phyloP scores from a whole-genome alignment of 2,113 vertebrate genomes.

The Natator depressus region DNA sequence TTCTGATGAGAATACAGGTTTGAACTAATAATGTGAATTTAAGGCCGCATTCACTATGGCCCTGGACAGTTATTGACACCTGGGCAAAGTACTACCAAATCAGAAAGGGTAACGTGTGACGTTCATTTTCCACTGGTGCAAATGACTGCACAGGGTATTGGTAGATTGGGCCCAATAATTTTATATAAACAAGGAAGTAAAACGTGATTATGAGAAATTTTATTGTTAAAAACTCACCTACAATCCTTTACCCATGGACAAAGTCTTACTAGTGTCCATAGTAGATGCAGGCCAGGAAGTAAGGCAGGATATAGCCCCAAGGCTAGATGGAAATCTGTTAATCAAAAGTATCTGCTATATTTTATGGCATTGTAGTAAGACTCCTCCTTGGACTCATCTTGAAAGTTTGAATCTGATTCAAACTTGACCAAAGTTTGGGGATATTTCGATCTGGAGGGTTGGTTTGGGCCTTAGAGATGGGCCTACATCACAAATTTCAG shows the following conservation, averaged over 20 bases:
- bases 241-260: neutral
- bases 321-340: neutral
- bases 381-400: neutral
- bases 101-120: neutral
- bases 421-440: neutral
- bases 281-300: neutral
- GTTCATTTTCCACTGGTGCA: neutral
- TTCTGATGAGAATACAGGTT: neutral
- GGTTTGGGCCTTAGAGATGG: neutral
- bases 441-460: neutral
- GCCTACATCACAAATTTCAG: neutral
- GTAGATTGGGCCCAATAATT: neutral
- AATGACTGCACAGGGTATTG: neutral
- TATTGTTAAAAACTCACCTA: neutral
- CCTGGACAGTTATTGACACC: neutral
- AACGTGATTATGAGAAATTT: neutral
- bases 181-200: neutral
- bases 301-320: neutral
- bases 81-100: neutral
- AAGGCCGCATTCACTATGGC: neutral
- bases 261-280: neutral
- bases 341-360: neutral
- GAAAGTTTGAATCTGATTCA: neutral
- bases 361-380: neutral
- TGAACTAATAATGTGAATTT: neutral